phyloP scores from a whole-genome alignment of 1,140 invertebrate genomes.

The Drosophila dunni region DNA sequence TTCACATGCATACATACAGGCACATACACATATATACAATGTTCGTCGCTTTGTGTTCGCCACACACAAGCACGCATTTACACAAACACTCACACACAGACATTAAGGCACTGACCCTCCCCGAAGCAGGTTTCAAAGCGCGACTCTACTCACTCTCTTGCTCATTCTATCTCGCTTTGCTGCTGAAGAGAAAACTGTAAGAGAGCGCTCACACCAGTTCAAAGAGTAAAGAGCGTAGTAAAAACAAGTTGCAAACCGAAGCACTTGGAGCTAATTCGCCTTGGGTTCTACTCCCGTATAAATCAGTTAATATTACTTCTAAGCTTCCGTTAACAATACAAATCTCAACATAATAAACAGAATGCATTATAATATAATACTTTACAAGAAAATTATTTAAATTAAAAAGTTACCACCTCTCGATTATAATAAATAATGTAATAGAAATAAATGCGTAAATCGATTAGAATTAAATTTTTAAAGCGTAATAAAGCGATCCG shows the following conservation, averaged over 20 bases:
- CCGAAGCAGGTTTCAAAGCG: constrained; percentile 39
- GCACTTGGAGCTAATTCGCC: constrained; percentile 8
- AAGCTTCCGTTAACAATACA: no score
- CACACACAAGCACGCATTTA: constrained; percentile 9
- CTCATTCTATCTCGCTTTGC: constrained; percentile 11
- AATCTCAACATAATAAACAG: no score
- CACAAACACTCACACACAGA: constrained; percentile 5
- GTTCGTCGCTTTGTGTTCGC: constrained; percentile 1
- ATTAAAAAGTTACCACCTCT: no score
- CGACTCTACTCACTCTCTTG: constrained; percentile 9
- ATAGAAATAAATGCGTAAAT: background rate
- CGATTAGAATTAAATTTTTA: background rate
- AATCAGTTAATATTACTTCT: background rate
- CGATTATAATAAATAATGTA: background rate
- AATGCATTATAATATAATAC: no score
- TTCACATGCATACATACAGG: constrained; percentile 34
- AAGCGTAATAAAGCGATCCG: background rate
- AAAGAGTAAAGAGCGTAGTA: constrained; percentile 20
- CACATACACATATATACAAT: background rate
- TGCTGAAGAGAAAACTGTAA: constrained; percentile 10
- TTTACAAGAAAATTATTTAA: no score
- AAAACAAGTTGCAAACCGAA: constrained; percentile 26
- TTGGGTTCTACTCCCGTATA: no score
- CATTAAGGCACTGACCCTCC: constrained; percentile 44
- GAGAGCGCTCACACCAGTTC: background rate